Conservation (phyloP, 2,113 vertebrate species). For the Parotia lawesii region DNA sequence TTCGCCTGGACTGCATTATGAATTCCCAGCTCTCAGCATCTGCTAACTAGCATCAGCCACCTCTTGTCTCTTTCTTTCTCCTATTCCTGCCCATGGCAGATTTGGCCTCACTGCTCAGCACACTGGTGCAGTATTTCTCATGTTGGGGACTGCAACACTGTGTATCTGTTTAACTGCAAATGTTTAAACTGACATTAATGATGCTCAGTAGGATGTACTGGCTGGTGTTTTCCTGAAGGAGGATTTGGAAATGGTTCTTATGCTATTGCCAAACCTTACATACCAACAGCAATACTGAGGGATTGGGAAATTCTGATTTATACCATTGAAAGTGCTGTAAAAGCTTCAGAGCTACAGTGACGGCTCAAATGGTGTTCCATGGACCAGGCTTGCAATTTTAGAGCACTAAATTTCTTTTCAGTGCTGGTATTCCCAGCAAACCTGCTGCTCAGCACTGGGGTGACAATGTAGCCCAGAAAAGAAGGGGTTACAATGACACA, state of each 20-base stretch:
- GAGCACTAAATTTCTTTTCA: background rate
- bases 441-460: background rate
- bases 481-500: background rate
- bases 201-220: background rate
- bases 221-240: background rate
- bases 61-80: background rate
- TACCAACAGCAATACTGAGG: background rate
- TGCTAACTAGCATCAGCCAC: background rate
- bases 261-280: background rate
- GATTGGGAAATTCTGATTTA: background rate
- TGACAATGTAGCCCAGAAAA: background rate
- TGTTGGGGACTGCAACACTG: background rate
- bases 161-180: background rate
- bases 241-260: background rate
- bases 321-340: background rate
- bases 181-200: background rate
- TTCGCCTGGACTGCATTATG: background rate
- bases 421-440: background rate
- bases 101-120: background rate
- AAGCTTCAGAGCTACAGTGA: background rate
- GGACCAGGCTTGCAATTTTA: background rate
- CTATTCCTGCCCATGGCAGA: background rate
- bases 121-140: background rate
- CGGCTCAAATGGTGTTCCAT: background rate
- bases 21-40: background rate